Evolutionary conservation across 1,140 invertebrate genomes (phyloP).

Genomic region (Heliconius melpomene): DNA sequence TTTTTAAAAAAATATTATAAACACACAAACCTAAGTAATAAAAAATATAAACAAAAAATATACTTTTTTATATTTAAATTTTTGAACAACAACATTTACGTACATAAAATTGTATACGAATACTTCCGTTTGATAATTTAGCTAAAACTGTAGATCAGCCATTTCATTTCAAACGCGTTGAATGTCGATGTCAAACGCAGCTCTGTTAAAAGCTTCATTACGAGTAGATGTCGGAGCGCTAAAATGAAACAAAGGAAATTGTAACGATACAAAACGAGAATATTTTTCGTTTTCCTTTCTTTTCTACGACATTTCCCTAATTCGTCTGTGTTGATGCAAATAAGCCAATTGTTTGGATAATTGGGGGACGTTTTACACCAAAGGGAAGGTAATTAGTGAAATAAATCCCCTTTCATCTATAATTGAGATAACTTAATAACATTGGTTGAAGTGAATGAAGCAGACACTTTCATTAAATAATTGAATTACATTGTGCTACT

Average conservation of each 20-base stretch:
- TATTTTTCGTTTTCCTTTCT: conserved; percentile 6
- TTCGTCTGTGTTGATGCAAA: conserved; percentile 22
- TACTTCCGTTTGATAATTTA: no score
- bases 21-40: no score
- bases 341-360: conserved; percentile 22
- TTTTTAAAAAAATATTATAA: no score
- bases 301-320: conserved; percentile 2
- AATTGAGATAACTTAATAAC: conserved; percentile 22
- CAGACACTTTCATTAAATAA: conserved; percentile 13
- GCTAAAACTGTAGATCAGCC: background rate
- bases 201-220: conserved; percentile 8
- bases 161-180: background rate
- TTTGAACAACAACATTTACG: no score
- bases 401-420: conserved; percentile 19
- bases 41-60: no score
- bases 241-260: conserved; percentile 25
- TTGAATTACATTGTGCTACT: conserved; percentile 16
- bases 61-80: no score
- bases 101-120: no score
- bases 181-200: background rate
- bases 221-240: background rate
- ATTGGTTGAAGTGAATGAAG: conserved; percentile 1
- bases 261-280: conserved; percentile 20
- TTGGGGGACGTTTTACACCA: conserved; percentile 20
- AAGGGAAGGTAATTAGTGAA: conserved; percentile 27